A percentile compares a stretch with the other conserved stretches of the same genome.
Conservation (phyloP, 2,113 vertebrate genomes). For the Channa argus region DNA sequence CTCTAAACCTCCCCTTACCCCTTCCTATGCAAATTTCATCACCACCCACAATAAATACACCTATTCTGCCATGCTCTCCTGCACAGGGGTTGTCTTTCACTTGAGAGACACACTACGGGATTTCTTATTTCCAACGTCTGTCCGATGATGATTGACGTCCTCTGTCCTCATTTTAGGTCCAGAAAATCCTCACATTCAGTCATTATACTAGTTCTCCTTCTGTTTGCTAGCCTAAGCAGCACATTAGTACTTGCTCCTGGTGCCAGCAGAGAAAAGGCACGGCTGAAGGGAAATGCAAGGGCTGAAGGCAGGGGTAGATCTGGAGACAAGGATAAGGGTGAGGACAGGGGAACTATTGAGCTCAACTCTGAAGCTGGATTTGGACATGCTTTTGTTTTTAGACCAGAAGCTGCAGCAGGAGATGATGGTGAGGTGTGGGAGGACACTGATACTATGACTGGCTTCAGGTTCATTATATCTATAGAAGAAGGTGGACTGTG, state of each 20-base stretch:
- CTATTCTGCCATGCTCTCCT: constrained; percentile 57
- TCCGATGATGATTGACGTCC: constrained; percentile 37
- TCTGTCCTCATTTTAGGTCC: constrained; percentile 32
- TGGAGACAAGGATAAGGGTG: constrained; percentile 36
- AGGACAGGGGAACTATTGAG: constrained; percentile 11
- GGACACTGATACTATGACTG: constrained; percentile 23
- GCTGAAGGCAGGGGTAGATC: constrained; percentile 33
- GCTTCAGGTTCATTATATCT: constrained; percentile 45
- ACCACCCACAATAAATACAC: constrained; percentile 81
- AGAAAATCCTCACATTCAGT: constrained; percentile 32
- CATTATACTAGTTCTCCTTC: constrained; percentile 54
- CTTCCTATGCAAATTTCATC: constrained; percentile 73
- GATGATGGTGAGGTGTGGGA: constrained; percentile 32
- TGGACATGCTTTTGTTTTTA: constrained; percentile 27
- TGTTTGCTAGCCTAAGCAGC: constrained; percentile 52
- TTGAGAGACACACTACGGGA: constrained; percentile 32
- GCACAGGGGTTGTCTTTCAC: constrained; percentile 45
- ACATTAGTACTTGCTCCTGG: constrained; percentile 23
- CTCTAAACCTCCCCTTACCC: constrained; percentile 62
- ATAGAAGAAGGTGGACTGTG: constrained; percentile 65
- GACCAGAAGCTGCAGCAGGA: constrained; percentile 19
- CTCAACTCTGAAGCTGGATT: constrained; percentile 32
- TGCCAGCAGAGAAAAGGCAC: constrained; percentile 26
- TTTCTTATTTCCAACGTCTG: not conserved
- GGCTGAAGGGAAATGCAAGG: constrained; percentile 24